Evolutionary conservation across 2,797 vertebrate genomes (phyloP), one percentile per base, ranked within the genome.

Genomic region (Myotis planiceps): DNA sequence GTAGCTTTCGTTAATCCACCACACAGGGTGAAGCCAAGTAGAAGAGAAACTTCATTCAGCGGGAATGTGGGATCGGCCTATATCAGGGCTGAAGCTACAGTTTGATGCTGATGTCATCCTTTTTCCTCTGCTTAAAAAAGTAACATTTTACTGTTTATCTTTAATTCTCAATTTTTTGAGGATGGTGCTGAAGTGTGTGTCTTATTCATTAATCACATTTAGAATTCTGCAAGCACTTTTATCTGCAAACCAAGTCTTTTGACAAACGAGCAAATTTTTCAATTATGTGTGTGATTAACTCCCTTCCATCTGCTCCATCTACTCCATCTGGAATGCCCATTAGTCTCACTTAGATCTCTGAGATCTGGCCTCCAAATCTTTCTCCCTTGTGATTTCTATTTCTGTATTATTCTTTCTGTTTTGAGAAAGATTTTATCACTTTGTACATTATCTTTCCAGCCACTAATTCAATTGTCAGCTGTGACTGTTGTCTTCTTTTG

Each of bases 281-380:
- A 90, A 71, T 76, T 90, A 92, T 19, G n/a, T 68, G 34, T 49
- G n/a, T 80, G 90, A 96, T 94, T 94, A 97, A 96, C 91, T 96
- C 65, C 63, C 63, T 95, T 66, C 94, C 97, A 92, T 96, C 96
- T 96, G 95, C 93, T 92, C 78, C 27, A 12, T 58, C 42, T 66
- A 69, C 68, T 92, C 95, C 96, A 94, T 86, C 90, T 96, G 96
- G 85, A 96, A 91, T n/a, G 65, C 79, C 90, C 82, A 49, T 95
- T 92, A 92, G 78, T 92, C 94, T 83, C 79, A 76, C 69, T 75
- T 88, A 95, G 81, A 79, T 78, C 82, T 94, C 80, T 32, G 25
- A 82, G 74, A 72, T 90, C 45, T 55, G 74, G 63, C 55, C 58
- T 92, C 74, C 21, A 18, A 37, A 72, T 80, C 27, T 34, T 82